phyloP scores from a whole-genome alignment of 2,888 invertebrate species.

The Sarcophaga caerulescens region DNA sequence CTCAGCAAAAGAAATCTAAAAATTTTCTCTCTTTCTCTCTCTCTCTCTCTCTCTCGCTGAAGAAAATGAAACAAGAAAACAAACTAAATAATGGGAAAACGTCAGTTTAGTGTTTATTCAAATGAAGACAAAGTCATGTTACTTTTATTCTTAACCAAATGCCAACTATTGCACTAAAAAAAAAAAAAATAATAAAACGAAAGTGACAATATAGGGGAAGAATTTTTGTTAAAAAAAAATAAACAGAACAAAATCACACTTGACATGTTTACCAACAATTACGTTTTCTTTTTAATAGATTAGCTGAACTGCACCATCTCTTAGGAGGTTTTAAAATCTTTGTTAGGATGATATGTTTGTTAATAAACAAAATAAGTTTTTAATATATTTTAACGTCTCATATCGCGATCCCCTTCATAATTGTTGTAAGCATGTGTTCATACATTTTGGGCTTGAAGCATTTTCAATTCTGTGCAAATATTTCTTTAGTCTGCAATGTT shows the following conservation, averaged over 20 bases:
- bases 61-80: not conserved
- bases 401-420: too few relatives aligned
- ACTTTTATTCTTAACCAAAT: conserved; percentile 9
- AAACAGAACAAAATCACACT: not conserved
- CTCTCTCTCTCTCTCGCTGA: not conserved
- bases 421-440: too few relatives aligned
- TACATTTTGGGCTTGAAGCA: too few relatives aligned
- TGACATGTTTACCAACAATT: conserved; percentile 16
- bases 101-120: conserved; percentile 42
- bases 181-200: not conserved
- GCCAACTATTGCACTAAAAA: not conserved
- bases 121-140: conserved; percentile 41
- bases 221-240: not conserved
- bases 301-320: not conserved
- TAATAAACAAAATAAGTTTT: too few relatives aligned
- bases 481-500: too few relatives aligned
- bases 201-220: not conserved
- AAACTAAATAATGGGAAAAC: conserved; percentile 31
- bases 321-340: not conserved
- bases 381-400: too few relatives aligned
- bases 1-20: not conserved
- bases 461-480: too few relatives aligned
- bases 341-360: too few relatives aligned
- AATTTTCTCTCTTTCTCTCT: not conserved
- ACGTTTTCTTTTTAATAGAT: not conserved